Evolutionary conservation across 2,113 vertebrate genomes (phyloP).

Genomic region (Vicugna pacos): DNA sequence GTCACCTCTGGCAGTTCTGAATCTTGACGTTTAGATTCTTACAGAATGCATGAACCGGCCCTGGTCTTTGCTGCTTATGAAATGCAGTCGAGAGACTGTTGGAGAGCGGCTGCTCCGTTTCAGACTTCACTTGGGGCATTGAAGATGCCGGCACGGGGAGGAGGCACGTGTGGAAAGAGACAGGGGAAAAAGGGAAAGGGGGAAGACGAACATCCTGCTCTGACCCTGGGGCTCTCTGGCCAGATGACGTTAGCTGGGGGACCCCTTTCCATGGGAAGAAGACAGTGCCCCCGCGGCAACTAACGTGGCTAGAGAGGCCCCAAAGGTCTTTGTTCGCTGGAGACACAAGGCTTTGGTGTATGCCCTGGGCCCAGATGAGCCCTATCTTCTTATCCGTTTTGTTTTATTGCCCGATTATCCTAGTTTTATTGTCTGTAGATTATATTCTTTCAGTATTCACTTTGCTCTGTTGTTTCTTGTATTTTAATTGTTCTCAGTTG

Average conservation of each 20-base stretch:
- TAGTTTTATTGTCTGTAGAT: constrained; percentile 54
- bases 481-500: constrained; percentile 67
- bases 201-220: neutral
- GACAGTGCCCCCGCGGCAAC: fast-evolving
- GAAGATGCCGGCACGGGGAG: neutral
- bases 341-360: neutral
- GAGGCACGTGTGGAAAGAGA: neutral
- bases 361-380: neutral
- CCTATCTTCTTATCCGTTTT: neutral
- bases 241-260: neutral
- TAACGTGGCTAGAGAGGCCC: neutral
- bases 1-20: neutral
- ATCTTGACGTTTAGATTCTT: neutral
- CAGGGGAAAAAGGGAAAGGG: neutral
- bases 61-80: neutral
- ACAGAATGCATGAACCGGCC: fast-evolving
- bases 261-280: neutral
- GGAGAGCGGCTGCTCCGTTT: neutral
- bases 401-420: constrained; percentile 19
- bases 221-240: too few species aligned
- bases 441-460: constrained; percentile 27
- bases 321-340: neutral
- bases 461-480: constrained; percentile 41
- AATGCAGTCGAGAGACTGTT: neutral
- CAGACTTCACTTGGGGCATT: neutral